Conservation (phyloP, 2,113 vertebrate species). For the Turdus rufiventris region DNA sequence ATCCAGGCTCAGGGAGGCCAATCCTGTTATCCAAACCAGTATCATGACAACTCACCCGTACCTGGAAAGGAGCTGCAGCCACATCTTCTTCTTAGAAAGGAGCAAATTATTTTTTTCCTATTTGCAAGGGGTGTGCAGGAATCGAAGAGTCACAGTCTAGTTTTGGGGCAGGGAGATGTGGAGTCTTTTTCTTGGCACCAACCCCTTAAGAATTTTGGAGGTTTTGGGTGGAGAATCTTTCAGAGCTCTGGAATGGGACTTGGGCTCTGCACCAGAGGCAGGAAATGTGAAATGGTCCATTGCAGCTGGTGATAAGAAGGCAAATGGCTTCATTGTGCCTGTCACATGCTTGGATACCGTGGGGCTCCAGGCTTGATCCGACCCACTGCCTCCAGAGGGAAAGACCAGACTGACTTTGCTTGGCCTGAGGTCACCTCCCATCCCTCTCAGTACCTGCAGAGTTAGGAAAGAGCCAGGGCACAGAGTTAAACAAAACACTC, state of each 20-base stretch:
- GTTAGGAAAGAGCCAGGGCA: neutral
- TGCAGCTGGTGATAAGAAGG: neutral
- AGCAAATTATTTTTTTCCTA: neutral
- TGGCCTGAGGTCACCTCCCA: neutral
- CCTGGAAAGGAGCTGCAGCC: neutral
- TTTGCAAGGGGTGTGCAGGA: neutral
- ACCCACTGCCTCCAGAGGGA: neutral
- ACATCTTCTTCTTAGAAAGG: neutral
- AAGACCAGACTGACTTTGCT: neutral
- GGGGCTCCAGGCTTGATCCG: neutral
- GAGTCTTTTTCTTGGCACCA: neutral
- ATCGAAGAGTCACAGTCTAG: neutral
- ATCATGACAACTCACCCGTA: neutral
- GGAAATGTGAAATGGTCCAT: neutral
- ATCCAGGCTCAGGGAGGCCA: neutral
- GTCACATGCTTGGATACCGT: neutral
- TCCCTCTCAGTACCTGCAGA: neutral
- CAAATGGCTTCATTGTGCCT: neutral
- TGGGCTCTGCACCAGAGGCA: neutral
- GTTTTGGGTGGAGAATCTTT: neutral
- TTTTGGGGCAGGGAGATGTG: neutral
- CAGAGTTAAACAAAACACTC: neutral
- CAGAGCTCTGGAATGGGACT: fast-evolving
- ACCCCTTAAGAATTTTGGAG: neutral
- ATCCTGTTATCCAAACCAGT: neutral